phyloP scores from a whole-genome alignment of 2,888 invertebrate species.

The Dusona sp. region DNA sequence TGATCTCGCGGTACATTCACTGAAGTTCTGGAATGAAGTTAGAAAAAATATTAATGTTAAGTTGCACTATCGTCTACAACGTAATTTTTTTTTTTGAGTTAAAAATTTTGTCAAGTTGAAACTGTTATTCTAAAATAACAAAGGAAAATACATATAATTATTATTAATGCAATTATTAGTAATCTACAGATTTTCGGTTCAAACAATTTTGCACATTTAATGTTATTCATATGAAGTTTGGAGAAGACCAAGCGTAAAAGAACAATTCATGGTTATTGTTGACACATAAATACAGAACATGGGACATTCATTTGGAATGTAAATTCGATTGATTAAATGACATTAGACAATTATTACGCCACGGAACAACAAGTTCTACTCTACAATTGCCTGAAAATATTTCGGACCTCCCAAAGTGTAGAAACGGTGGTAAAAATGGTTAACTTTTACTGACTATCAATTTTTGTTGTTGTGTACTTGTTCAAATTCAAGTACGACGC shows the following conservation, averaged over 20 bases:
- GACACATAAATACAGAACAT: neutral
- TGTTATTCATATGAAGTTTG: too few relatives aligned
- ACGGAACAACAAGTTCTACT: too few relatives aligned
- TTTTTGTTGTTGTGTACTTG: neutral
- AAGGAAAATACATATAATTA: neutral
- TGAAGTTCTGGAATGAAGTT: constrained; percentile 66
- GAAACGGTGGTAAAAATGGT: neutral
- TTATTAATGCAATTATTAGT: neutral
- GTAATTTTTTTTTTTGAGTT: neutral
- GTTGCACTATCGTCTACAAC: neutral
- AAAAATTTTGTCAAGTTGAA: neutral
- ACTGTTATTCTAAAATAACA: neutral
- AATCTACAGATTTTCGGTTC: neutral
- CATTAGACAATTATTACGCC: too few relatives aligned
- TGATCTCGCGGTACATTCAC: constrained; percentile 65
- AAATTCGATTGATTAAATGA: neutral
- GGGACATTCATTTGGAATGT: neutral
- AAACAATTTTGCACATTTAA: neutral
- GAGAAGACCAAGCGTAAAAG: too few relatives aligned
- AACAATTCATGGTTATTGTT: neutral
- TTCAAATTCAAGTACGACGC: neutral
- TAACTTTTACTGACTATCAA: neutral
- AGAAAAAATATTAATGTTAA: neutral
- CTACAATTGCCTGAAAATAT: neutral
- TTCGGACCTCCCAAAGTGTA: neutral